phyloP scores from a whole-genome alignment of 2,797 vertebrate species.

The Myotis daubentonii region DNA sequence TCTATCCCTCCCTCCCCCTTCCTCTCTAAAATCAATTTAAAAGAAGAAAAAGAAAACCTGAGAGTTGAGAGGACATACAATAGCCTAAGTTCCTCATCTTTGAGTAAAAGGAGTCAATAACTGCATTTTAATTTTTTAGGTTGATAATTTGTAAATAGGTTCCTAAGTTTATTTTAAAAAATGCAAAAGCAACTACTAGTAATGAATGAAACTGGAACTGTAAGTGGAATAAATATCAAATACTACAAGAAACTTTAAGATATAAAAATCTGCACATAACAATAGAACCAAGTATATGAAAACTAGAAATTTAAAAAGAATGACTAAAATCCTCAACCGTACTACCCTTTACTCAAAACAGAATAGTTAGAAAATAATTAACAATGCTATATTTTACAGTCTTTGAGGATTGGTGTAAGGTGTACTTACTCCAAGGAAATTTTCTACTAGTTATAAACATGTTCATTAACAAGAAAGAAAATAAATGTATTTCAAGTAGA shows the following conservation, averaged over 20 bases:
- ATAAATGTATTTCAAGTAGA: slow-evolving; percentile 7
- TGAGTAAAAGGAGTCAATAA: slow-evolving; percentile 22
- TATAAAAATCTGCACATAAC: background rate
- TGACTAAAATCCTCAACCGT: background rate
- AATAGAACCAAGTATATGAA: slow-evolving; percentile 9
- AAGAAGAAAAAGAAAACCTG: background rate
- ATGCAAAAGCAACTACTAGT: background rate
- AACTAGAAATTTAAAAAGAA: slow-evolving; percentile 22
- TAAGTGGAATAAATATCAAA: slow-evolving; percentile 23
- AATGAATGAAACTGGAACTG: background rate
- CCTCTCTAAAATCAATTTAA: too few relatives aligned
- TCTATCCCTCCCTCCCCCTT: too few relatives aligned
- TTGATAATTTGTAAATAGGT: background rate
- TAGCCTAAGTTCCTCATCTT: slow-evolving; percentile 2
- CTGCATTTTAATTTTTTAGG: slow-evolving; percentile 4
- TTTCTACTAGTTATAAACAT: slow-evolving; percentile 8
- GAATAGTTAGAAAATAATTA: background rate
- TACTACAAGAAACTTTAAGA: slow-evolving; percentile 37
- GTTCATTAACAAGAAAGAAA: slow-evolving; percentile 2
- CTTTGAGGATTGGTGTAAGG: background rate
- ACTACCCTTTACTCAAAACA: background rate
- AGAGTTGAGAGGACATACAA: background rate
- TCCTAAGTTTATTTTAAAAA: slow-evolving; percentile 33
- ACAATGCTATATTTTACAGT: background rate
- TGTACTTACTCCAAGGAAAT: background rate